Conservation (phyloP, 2,888 invertebrate species). For the Cheilosia impressa region DNA sequence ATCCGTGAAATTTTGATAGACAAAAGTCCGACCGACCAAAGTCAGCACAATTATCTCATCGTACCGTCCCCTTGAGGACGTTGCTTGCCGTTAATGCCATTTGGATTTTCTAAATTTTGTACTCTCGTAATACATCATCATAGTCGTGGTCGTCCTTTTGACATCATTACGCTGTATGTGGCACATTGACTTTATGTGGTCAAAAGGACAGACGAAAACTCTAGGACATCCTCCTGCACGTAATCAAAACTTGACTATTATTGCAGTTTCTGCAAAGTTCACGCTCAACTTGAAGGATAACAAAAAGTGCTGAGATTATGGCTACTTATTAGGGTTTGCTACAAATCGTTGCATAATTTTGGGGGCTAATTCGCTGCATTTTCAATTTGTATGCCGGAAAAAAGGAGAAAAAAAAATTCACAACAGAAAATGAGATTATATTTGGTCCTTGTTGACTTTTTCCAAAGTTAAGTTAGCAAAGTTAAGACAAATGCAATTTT, state of each 20-base stretch:
- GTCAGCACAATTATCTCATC: conserved; percentile 70
- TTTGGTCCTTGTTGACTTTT: conserved; percentile 73
- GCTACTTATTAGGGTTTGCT: conserved; percentile 42
- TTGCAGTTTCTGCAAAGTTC: conserved; percentile 65
- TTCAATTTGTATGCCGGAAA: conserved; percentile 51
- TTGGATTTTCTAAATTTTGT: conserved; percentile 48
- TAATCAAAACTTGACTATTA: conserved; percentile 72
- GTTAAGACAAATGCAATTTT: conserved; percentile 75
- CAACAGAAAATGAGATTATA: conserved; percentile 57
- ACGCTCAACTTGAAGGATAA: conserved; percentile 59
- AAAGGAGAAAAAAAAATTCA: neutral
- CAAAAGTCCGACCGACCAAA: conserved; percentile 70
- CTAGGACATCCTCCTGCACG: conserved; percentile 45
- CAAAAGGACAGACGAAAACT: neutral
- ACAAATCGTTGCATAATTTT: conserved; percentile 58
- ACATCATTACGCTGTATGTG: conserved; percentile 41
- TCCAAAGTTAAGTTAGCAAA: conserved; percentile 74
- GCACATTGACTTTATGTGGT: conserved; percentile 20
- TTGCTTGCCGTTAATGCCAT: conserved; percentile 52
- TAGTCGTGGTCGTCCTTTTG: conserved; percentile 23
- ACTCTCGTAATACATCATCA: conserved; percentile 56
- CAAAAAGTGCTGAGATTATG: conserved; percentile 62
- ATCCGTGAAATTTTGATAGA: conserved; percentile 72
- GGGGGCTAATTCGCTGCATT: conserved; percentile 53
- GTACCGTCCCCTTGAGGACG: conserved; percentile 2